Evolutionary conservation across 2,113 vertebrate species (phyloP), one percentile per base, ranked within the genome.

Genomic region (Nanorana parkeri): DNA sequence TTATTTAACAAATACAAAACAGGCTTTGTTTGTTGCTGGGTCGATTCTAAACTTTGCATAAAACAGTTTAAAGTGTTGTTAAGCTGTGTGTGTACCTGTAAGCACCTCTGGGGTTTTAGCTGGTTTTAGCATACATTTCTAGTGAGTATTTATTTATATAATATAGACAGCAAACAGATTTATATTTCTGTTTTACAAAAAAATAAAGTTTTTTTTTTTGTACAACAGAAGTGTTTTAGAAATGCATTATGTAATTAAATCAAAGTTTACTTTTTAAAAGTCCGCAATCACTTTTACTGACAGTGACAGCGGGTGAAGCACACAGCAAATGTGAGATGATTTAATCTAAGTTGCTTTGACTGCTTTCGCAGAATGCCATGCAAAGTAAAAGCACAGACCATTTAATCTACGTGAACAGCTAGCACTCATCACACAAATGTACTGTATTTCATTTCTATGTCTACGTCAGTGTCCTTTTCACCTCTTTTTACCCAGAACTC

Each of bases 1-100:
- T 94, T 94, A 92, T 94, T 93, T 94, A 89, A 89, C 92, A 94
- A 94, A 90, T 89, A 94, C 89, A 94, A 94, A 94, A 93, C 92
- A 84, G 85, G 82, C 88, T 87, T 91, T 88, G 89, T 91, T 91
- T 88, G 89, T 89, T 84, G 90, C 91, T 80, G 86, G 89, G 87
- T 85, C 88, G 88, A 91, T 92, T 90, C 90, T 88, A 90, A 92
- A 91, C 89, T 90, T 85, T 72, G 86, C 89, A 86, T 90, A 87
- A 90, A 87, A 86, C 89, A 87, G 83, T 92, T 88, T 92, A 90
- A 91, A 90, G 88, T 85, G 84, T 89, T n/a, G 26, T 84, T 81
- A 89, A 88, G 83, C 89, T 86, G 84, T 86, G 32, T 36, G 86
- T 86, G 85, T 92, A 94, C 93, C 92, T 92, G 91, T 87, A 86